phyloP scores from a whole-genome alignment of 2,113 vertebrate genomes.

The Vanacampus margaritifer region DNA sequence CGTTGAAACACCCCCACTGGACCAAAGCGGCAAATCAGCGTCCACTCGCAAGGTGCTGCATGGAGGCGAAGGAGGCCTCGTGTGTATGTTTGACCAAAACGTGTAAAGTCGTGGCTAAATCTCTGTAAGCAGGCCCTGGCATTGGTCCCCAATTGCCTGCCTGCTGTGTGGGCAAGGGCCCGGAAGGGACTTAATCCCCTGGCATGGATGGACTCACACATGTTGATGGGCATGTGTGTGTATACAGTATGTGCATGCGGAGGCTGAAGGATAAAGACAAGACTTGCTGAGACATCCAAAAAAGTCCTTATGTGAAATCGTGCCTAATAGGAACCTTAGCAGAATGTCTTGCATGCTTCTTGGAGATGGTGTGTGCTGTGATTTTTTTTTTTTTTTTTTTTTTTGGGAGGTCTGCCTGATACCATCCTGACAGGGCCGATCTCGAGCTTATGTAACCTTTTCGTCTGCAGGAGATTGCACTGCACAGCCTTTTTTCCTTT shows the following conservation, averaged over 20 bases:
- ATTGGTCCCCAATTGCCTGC: slow-evolving; percentile 52
- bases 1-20: slow-evolving; percentile 21
- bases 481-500: slow-evolving; percentile 31
- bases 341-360: slow-evolving; percentile 21
- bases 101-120: slow-evolving; percentile 60
- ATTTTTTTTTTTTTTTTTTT: slow-evolving; percentile 15
- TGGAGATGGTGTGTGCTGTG: slow-evolving; percentile 15
- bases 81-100: slow-evolving; percentile 48
- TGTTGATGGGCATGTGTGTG: slow-evolving; percentile 42
- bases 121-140: slow-evolving; percentile 67
- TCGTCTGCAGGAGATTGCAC: slow-evolving; percentile 36
- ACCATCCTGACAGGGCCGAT: slow-evolving; percentile 18
- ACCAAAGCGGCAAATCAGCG: slow-evolving; percentile 19
- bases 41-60: slow-evolving; percentile 18
- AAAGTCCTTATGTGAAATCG: slow-evolving; percentile 21
- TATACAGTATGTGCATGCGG: slow-evolving; percentile 18
- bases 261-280: slow-evolving; percentile 44
- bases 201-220: slow-evolving; percentile 52
- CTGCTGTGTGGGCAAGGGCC: slow-evolving; percentile 49
- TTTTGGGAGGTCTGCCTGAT: slow-evolving; percentile 19
- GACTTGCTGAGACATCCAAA: slow-evolving; percentile 38
- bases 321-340: slow-evolving; percentile 28
- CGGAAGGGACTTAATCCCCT: slow-evolving; percentile 58
- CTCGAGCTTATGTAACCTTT: slow-evolving; percentile 39
- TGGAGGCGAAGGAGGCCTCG: slow-evolving; percentile 36